Percentiles rank a stretch among this genome's conserved stretches.
phyloP scores from a whole-genome alignment of 2,113 vertebrate species.

The Microcebus jonahi region DNA sequence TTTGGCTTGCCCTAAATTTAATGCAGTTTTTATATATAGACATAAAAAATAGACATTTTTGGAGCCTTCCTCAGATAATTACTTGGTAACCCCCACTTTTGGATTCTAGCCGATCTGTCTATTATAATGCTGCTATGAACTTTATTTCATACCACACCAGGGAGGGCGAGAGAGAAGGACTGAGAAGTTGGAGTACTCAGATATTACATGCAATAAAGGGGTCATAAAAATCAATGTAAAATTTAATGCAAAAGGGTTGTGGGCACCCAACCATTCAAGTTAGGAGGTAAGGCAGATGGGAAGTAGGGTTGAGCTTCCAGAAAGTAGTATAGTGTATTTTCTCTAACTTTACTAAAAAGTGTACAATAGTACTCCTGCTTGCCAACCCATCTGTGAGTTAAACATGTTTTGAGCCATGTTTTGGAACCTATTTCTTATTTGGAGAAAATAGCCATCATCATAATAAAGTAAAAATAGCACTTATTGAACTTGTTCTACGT shows the following conservation, averaged over 20 bases:
- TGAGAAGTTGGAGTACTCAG: slow-evolving; percentile 73
- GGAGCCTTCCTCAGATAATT: slow-evolving; percentile 73
- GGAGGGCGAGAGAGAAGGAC: slow-evolving; percentile 63
- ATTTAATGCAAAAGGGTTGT: slow-evolving; percentile 81
- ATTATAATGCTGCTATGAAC: slow-evolving; percentile 79
- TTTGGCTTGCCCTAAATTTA: slow-evolving; percentile 75
- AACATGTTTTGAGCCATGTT: not conserved
- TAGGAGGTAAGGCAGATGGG: slow-evolving; percentile 75
- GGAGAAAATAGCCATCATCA: slow-evolving; percentile 30
- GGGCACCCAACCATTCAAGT: slow-evolving; percentile 77
- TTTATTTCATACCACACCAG: slow-evolving; percentile 83
- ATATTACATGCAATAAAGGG: slow-evolving; percentile 73
- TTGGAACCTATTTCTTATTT: slow-evolving; percentile 57
- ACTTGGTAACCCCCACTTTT: slow-evolving; percentile 71
- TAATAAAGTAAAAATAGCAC: not conserved
- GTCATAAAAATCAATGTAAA: slow-evolving; percentile 82
- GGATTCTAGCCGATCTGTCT: slow-evolving; percentile 77
- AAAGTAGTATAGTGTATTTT: slow-evolving; percentile 64
- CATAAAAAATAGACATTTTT: slow-evolving; percentile 74
- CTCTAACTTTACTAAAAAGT: slow-evolving; percentile 60
- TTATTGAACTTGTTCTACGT: not conserved
- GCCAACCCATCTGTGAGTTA: not conserved
- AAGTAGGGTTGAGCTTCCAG: slow-evolving; percentile 63
- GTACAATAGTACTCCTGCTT: not conserved
- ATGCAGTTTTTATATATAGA: slow-evolving; percentile 79